Conservation (phyloP, 2,888 invertebrate genomes). For the Zaprionus obscuricornis region DNA sequence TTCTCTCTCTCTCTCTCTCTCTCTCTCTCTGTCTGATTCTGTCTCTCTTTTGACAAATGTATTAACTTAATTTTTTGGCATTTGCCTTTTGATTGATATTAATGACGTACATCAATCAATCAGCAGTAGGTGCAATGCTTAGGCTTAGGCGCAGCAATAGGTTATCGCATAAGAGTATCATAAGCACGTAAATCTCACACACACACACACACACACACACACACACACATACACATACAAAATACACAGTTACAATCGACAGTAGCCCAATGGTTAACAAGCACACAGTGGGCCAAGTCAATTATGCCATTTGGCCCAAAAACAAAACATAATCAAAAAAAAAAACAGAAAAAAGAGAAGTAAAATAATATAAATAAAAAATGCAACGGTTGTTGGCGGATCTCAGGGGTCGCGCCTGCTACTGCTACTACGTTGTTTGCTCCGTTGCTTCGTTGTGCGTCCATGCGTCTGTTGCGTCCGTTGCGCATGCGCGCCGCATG, state of each 20-base stretch:
- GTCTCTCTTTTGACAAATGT: neutral
- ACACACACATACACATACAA: no score
- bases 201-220: no score
- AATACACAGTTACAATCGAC: no score
- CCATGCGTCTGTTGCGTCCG: conserved; percentile 7
- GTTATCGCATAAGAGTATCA: no score
- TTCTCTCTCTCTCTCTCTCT: no score
- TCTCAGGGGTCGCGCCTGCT: conserved; percentile 21
- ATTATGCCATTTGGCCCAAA: conserved; percentile 75
- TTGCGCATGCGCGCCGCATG: conserved; percentile 74
- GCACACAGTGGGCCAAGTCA: conserved; percentile 56
- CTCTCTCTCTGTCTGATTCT: neutral
- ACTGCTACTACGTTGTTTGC: conserved; percentile 23
- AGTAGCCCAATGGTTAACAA: conserved; percentile 41
- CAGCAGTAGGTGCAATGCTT: conserved; percentile 6
- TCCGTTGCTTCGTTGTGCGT: conserved; percentile 40
- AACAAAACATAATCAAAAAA: conserved; percentile 24
- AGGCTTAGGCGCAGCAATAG: no score
- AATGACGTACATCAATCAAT: conserved; percentile 67
- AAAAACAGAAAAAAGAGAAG: neutral
- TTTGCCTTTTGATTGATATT: conserved; percentile 59
- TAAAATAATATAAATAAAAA: neutral
- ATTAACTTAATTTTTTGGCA: conserved; percentile 28
- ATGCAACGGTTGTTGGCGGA: conserved; percentile 38
- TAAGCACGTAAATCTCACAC: no score